Conservation (phyloP, 2,797 vertebrate species). For the Petrocephalus sullivani region DNA sequence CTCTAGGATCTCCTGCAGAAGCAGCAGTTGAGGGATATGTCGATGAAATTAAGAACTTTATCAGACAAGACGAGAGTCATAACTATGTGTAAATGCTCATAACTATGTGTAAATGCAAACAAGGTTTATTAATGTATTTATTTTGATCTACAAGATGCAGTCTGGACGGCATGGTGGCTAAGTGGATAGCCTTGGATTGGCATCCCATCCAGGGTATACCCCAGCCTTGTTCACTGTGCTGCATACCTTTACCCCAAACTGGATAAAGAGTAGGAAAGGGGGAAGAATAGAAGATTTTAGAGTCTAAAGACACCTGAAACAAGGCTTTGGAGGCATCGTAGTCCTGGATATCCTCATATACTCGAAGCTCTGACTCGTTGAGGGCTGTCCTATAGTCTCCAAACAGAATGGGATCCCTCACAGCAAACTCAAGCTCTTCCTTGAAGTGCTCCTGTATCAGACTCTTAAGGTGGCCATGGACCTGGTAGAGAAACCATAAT, state of each 20-base stretch:
- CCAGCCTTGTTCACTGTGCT: not conserved
- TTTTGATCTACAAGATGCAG: not conserved
- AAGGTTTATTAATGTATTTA: not conserved
- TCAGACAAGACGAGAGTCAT: not conserved
- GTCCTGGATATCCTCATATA: constrained; percentile 91
- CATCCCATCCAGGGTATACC: not conserved
- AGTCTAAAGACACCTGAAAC: constrained; percentile 73
- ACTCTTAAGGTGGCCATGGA: constrained; percentile 71
- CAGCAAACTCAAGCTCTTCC: constrained; percentile 63
- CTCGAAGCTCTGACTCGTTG: constrained; percentile 67
- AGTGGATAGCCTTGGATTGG: not conserved
- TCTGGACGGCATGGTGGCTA: not conserved
- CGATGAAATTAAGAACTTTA: not conserved
- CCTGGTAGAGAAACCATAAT: constrained; percentile 53
- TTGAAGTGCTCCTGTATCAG: constrained; percentile 72
- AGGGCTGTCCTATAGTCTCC: constrained; percentile 87
- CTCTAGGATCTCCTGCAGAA: constrained; percentile 81
- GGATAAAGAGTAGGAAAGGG: not conserved
- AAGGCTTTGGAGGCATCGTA: constrained; percentile 84
- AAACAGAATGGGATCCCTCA: constrained; percentile 86
- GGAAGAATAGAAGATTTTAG: not conserved
- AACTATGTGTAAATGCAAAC: not conserved
- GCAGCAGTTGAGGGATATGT: not conserved
- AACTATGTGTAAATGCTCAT: not conserved
- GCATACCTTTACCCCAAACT: not conserved